Evolutionary conservation across 1,140 invertebrate genomes (phyloP).

Genomic region (Magallana gigas): DNA sequence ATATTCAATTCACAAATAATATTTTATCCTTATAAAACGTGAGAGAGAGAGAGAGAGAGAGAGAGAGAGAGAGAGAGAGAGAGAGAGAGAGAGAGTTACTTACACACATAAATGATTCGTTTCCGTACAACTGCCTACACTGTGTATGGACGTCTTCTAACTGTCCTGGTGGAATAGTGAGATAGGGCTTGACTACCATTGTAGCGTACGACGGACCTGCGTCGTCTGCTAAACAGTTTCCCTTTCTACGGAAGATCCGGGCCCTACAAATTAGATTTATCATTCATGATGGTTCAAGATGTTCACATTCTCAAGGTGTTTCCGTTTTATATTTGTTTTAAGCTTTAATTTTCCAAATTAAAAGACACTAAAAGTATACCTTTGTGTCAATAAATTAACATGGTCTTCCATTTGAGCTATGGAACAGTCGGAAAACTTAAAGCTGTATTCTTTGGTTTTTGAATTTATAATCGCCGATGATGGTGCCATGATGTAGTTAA

Average conservation of each 20-base stretch:
- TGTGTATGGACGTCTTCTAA: conserved; percentile 57
- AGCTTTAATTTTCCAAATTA: background rate
- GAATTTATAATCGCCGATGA: conserved; percentile 57
- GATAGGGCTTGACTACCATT: conserved; percentile 44
- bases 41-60: too few relatives aligned
- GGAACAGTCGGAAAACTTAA: conserved; percentile 62
- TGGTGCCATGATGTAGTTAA: conserved; percentile 62
- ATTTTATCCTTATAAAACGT: too few relatives aligned
- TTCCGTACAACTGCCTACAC: conserved; percentile 57
- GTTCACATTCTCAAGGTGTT: background rate
- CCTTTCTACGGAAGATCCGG: conserved; percentile 42
- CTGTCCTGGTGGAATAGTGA: conserved; percentile 56
- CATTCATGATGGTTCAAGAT: background rate
- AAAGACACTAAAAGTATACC: conserved; percentile 8
- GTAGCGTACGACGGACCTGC: conserved; percentile 37
- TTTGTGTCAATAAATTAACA: conserved; percentile 46
- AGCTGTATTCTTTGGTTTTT: conserved; percentile 58
- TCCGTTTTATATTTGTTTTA: too few relatives aligned
- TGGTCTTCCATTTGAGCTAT: conserved; percentile 54
- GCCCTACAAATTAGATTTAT: background rate
- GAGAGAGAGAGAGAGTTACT: conserved; percentile 6
- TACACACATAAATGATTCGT: conserved; percentile 62
- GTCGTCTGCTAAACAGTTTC: conserved; percentile 52
- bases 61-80: too few relatives aligned
- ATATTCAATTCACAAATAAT: background rate